phyloP scores from a whole-genome alignment of 2,113 vertebrate species.

The Sciurus niger region DNA sequence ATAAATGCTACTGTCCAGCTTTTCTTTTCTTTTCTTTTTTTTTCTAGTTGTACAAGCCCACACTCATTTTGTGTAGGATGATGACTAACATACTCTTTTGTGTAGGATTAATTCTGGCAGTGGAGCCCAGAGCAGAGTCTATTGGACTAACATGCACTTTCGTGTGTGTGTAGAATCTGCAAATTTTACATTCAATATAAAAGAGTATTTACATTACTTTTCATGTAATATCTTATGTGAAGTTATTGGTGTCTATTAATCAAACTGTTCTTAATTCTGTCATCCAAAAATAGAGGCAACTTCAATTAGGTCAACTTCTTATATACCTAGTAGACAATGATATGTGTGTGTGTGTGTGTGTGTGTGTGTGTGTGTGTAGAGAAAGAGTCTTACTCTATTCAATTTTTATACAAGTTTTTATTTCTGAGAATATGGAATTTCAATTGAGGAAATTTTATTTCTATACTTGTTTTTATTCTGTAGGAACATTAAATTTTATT shows the following conservation, averaged over 20 bases:
- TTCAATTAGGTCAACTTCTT: background rate
- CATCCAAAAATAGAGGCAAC: background rate
- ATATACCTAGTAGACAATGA: background rate
- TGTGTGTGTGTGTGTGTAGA: background rate
- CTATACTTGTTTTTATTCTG: constrained; percentile 58
- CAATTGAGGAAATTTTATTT: constrained; percentile 35
- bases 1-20: background rate
- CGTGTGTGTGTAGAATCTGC: background rate
- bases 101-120: background rate
- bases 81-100: background rate
- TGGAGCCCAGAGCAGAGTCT: background rate
- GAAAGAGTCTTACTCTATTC: background rate
- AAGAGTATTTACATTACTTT: background rate
- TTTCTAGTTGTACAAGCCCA: background rate
- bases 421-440: constrained; percentile 50
- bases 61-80: background rate
- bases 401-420: constrained; percentile 25
- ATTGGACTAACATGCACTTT: background rate
- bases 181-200: background rate
- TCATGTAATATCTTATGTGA: background rate
- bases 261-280: constrained; percentile 45
- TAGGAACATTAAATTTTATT: constrained; percentile 41
- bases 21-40: background rate
- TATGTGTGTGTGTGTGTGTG: background rate
- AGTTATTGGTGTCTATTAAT: background rate